Evolutionary conservation across 2,888 invertebrate species (phyloP).

Genomic region (Heliconius charithonia): DNA sequence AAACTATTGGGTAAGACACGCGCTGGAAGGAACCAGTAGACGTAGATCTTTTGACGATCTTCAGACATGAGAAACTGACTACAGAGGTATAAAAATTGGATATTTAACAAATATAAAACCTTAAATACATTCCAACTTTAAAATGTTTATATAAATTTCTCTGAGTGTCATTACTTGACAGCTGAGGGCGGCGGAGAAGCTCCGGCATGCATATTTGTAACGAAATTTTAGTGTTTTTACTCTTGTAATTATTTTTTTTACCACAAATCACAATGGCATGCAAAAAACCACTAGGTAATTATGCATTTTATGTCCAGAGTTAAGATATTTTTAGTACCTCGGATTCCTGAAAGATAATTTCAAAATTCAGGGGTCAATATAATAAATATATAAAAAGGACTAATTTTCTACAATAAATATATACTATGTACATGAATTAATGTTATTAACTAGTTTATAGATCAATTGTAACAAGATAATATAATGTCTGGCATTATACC

Average conservation of each 20-base stretch:
- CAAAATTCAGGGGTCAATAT: neutral
- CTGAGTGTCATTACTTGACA: slow-evolving; percentile 20
- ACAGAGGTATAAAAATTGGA: too few relatives aligned
- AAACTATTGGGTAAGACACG: too few relatives aligned
- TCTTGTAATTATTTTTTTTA: slow-evolving; percentile 42
- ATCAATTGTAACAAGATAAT: too few relatives aligned
- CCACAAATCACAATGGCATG: slow-evolving; percentile 57
- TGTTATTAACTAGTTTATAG: neutral
- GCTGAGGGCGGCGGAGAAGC: slow-evolving; percentile 27
- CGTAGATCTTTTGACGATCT: too few relatives aligned
- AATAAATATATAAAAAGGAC: neutral
- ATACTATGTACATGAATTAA: neutral
- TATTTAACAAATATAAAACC: slow-evolving; percentile 10
- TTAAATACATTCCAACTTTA: slow-evolving; percentile 25
- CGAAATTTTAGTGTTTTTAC: slow-evolving; percentile 59
- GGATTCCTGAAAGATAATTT: neutral
- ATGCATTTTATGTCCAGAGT: neutral
- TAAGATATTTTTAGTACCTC: neutral
- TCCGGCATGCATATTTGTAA: slow-evolving; percentile 51
- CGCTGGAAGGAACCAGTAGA: too few relatives aligned
- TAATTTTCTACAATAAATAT: neutral
- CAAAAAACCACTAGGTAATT: slow-evolving; percentile 66
- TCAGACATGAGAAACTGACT: too few relatives aligned
- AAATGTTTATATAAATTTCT: slow-evolving; percentile 20
- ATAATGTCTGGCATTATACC: too few relatives aligned